Base-by-base conservation (phyloP, 2,888 invertebrate species). In the Dryococelus australis region DNA sequence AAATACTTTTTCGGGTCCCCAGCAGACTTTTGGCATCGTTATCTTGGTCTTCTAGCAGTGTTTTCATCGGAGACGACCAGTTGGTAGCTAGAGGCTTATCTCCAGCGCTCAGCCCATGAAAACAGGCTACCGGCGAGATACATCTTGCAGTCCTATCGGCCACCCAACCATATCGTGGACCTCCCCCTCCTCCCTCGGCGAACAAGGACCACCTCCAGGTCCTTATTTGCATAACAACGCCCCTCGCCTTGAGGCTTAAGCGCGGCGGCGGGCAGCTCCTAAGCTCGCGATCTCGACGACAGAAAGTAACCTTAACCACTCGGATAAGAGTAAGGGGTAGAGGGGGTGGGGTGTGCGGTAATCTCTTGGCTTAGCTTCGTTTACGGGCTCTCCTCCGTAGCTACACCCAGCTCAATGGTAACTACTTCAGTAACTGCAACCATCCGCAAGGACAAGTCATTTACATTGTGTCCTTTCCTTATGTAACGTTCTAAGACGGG, bases 211-310 rank as follows among this genome's bases (percentile, higher is more conserved):
- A 16, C 24, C 65, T 3, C 65, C 65, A n/a, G n/a, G 65, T 65
- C 24, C 65, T 65, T 65, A 65, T 65, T 65, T 65, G 65, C 65
- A 65, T 65, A 65, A 65, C 65, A 65, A 65, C 24, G 65, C 65
- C 65, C 65, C 65, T 65, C 65, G 65, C 65, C 65, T 10, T n/a
- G 65, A 24, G 65, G 65, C 65, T 65, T 65, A 65, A 35, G 35
- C 35, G 35, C 35, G 35, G 35, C 4, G 65, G 47, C 47, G 47
- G 8, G 12, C 47, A 10, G 47, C 47, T 47, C 47, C 16, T 65
- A n/a, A 65, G 65, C 65, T 65, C 24, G 65, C 65, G 65, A 65
- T 65, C 65, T n/a, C 65, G 65, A 65, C 20, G 65, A n/a, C 65
- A n/a, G 65, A 65, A 65, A 65, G 65, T 65, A 65, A 65, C 65